These are phyloP conservation scores for Barbus barbus DNA, from an alignment of 2,113 vertebrate genomes.

Conservation along the genomic window DNA sequence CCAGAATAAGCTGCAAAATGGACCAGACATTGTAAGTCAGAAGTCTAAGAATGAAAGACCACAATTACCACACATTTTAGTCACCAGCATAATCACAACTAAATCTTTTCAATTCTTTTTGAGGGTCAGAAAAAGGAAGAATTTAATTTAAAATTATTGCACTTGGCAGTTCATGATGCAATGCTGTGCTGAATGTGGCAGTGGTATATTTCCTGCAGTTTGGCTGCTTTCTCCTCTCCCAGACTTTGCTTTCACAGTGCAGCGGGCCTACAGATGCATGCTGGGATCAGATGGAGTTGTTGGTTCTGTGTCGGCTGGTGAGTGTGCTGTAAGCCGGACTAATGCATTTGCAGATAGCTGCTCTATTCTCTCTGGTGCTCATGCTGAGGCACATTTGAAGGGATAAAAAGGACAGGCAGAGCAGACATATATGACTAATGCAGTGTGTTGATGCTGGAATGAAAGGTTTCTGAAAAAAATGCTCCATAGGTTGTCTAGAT, in stretches of 20 bases:
- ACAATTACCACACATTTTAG: neutral
- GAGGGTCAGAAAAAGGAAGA: neutral
- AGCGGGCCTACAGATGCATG: conserved; percentile 9
- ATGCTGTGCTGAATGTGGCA: neutral
- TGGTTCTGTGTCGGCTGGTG: neutral
- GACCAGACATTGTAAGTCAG: neutral
- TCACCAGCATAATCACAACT: neutral
- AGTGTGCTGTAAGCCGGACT: neutral
- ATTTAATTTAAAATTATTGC: neutral
- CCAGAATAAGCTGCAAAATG: neutral
- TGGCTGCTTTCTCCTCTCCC: neutral
- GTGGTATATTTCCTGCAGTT: neutral
- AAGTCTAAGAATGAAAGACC: neutral
- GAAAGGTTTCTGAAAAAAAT: conserved; percentile 30
- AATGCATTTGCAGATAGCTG: conserved; percentile 26
- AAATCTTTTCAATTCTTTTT: neutral
- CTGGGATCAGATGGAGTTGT: conserved; percentile 31
- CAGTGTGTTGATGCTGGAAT: conserved; percentile 14
- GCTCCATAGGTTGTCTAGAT: neutral
- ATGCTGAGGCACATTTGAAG: conserved; percentile 32
- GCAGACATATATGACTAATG: conserved; percentile 26
- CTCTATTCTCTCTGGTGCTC: conserved; percentile 15
- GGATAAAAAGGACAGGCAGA: conserved; percentile 12
- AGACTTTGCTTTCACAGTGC: neutral
- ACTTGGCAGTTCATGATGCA: neutral